These are phyloP conservation scores for Dolichallabes microphthalmus DNA, from an alignment of 2,113 vertebrate genomes.

Conservation along the genomic window DNA sequence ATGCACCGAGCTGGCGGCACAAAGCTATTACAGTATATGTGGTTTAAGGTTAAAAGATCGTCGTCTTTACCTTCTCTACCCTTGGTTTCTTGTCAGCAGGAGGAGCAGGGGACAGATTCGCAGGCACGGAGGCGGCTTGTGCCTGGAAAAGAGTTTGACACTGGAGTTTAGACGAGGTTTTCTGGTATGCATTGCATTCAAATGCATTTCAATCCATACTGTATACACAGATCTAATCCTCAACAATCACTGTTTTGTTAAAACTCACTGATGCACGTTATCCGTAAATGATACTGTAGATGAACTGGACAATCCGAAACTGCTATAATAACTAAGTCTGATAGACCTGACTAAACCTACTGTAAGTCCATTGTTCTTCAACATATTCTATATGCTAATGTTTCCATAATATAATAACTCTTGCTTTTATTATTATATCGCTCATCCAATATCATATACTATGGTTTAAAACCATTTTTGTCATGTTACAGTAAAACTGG, in stretches of 20 bases:
- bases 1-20: not conserved
- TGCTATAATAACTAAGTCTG: too few relatives aligned
- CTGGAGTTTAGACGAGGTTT: not conserved
- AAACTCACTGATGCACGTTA: not conserved
- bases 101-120: constrained; percentile 52
- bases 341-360: not conserved
- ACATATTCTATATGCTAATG: not conserved
- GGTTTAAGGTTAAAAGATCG: not conserved
- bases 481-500: not conserved
- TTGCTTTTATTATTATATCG: not conserved
- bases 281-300: too few relatives aligned
- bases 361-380: not conserved
- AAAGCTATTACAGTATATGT: not conserved
- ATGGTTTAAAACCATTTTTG: not conserved
- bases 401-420: not conserved
- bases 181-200: not conserved
- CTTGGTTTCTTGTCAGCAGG: constrained; percentile 60
- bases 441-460: not conserved
- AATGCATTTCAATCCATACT: not conserved
- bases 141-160: constrained; percentile 49
- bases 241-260: not conserved
- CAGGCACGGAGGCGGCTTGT: constrained; percentile 21
- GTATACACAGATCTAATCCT: not conserved
- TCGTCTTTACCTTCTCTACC: constrained; percentile 23
- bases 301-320: not conserved